Conservation (phyloP, 2,113 vertebrate species). For the Tyto alba region DNA sequence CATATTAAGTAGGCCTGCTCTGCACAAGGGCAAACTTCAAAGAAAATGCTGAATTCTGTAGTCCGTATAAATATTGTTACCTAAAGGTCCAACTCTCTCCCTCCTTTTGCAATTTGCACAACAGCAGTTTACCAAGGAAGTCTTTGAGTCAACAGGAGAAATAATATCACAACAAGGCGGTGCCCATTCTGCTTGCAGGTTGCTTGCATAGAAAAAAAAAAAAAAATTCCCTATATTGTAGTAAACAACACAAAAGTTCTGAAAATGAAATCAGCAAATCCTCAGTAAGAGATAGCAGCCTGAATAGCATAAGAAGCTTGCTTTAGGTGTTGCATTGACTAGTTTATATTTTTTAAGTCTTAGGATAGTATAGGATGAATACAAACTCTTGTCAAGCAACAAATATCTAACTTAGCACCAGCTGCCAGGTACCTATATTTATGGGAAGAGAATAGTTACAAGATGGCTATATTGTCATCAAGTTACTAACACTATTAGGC, state of each 20-base stretch:
- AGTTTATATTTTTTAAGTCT: neutral
- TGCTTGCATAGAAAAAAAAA: neutral
- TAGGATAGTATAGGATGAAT: neutral
- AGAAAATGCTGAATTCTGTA: neutral
- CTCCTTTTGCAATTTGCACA: neutral
- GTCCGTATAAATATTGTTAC: neutral
- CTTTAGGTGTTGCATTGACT: neutral
- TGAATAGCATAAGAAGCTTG: neutral
- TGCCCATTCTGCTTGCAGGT: neutral
- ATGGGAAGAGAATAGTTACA: neutral
- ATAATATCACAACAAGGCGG: fast-evolving
- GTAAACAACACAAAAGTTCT: neutral
- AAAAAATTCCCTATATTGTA: neutral
- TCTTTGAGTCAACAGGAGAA: neutral
- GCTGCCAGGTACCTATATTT: neutral
- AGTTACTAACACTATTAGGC: neutral
- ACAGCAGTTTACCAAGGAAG: neutral
- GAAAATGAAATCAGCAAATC: neutral
- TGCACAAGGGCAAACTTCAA: neutral
- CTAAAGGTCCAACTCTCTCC: neutral
- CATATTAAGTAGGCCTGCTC: neutral
- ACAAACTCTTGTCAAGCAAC: neutral
- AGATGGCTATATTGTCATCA: neutral
- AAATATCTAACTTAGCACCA: neutral
- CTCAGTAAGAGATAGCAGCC: neutral